These are phyloP conservation scores for Eupithecia vulgata DNA, from an alignment of 2,888 invertebrate species.

Conservation along the genomic window DNA sequence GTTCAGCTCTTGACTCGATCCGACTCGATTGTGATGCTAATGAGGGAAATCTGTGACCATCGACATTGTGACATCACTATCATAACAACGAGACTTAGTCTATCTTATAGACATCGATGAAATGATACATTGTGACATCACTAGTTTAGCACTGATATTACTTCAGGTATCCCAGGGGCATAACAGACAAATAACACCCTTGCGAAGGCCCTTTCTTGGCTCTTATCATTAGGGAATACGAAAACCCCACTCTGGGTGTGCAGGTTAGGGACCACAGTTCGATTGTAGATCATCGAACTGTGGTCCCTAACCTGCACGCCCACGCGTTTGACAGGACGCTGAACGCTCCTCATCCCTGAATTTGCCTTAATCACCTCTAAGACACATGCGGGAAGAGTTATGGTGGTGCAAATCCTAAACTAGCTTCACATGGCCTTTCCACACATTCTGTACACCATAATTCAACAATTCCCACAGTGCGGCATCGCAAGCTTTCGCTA, in stretches of 20 bases:
- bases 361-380: neutral
- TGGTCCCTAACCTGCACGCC: too few relatives aligned
- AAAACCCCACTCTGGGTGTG: too few relatives aligned
- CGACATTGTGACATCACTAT: constrained; percentile 23
- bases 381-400: neutral
- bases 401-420: neutral
- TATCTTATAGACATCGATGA: constrained; percentile 4
- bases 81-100: neutral
- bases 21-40: constrained; percentile 43
- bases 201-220: too few relatives aligned
- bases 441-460: neutral
- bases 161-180: neutral
- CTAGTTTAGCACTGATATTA: neutral
- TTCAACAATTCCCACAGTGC: neutral
- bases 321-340: too few relatives aligned
- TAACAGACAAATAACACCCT: too few relatives aligned
- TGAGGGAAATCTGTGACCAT: constrained; percentile 42
- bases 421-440: neutral
- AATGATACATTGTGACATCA: neutral
- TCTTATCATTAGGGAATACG: too few relatives aligned
- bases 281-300: too few relatives aligned
- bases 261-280: too few relatives aligned
- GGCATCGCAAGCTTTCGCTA: neutral
- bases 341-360: too few relatives aligned
- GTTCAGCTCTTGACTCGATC: constrained; percentile 41